phyloP scores from a whole-genome alignment of 2,888 invertebrate genomes.

The Lochmaea capreae region DNA sequence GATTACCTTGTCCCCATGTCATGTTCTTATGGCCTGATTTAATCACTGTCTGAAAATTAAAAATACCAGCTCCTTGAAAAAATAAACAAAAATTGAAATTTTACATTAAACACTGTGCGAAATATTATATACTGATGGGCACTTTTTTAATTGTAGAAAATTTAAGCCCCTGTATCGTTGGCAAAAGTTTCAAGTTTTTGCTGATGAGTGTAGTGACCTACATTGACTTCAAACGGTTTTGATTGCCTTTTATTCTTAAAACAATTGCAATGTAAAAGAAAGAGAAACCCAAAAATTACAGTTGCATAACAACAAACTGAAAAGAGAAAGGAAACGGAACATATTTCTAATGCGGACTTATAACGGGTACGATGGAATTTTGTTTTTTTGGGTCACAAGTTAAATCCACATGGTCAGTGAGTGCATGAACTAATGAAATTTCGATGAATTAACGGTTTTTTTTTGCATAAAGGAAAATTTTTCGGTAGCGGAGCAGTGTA shows the following conservation, averaged over 20 bases:
- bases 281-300: conserved; percentile 44
- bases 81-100: not conserved
- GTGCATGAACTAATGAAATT: conserved; percentile 35
- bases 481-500: not conserved
- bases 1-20: conserved; percentile 4
- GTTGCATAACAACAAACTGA: conserved; percentile 40
- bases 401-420: conserved; percentile 33
- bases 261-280: conserved; percentile 38
- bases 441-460: conserved; percentile 8
- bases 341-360: conserved; percentile 34
- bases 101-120: too few species aligned
- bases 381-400: conserved; percentile 42
- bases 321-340: conserved; percentile 43
- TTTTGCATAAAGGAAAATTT: not conserved
- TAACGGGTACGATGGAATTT: conserved; percentile 40
- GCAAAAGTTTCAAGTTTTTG: conserved; percentile 1
- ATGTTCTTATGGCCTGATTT: conserved; percentile 5
- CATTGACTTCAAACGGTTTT: conserved; percentile 30
- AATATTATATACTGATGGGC: too few species aligned
- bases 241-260: conserved; percentile 20
- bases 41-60: not conserved
- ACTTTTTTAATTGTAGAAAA: too few species aligned
- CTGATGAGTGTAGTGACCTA: conserved; percentile 28
- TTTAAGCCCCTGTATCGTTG: conserved; percentile 1
- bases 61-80: conserved; percentile 6